Evolutionary conservation across 2,888 invertebrate species (phyloP).

Genomic region (Acrocera orbiculus): DNA sequence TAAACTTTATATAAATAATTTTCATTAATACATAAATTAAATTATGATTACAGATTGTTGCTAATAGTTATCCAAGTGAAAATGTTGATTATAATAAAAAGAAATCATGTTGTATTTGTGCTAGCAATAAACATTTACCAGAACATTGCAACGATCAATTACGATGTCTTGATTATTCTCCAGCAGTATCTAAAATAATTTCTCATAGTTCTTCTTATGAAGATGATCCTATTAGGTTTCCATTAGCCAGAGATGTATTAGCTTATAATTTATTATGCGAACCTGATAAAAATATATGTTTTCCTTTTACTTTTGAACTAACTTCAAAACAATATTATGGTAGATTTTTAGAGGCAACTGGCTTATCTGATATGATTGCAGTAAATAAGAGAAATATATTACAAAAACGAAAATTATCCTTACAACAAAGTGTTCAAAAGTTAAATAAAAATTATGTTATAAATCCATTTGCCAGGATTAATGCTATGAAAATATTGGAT

Average conservation of each 20-base stretch:
- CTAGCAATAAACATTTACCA: constrained; percentile 35
- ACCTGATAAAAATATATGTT: constrained; percentile 16
- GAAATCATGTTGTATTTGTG: constrained; percentile 39
- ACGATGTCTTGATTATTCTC: constrained; percentile 21
- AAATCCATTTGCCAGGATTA: constrained; percentile 15
- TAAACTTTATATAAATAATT: constrained; percentile 22
- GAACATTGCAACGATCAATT: too few relatives aligned
- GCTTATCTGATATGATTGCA: too few relatives aligned
- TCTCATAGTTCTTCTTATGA: constrained; percentile 26
- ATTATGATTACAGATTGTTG: constrained; percentile 28
- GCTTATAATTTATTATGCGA: constrained; percentile 17
- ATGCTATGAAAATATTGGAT: too few relatives aligned
- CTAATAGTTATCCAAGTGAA: constrained; percentile 24
- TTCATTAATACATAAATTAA: neutral
- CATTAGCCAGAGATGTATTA: constrained; percentile 12
- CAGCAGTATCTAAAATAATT: constrained; percentile 16
- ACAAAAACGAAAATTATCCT: too few relatives aligned
- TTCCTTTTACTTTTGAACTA: constrained; percentile 15
- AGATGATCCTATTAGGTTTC: constrained; percentile 15
- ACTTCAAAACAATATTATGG: constrained; percentile 19
- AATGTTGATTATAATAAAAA: constrained; percentile 20
- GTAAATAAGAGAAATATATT: too few relatives aligned
- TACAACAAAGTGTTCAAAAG: too few relatives aligned
- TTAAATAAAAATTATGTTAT: constrained; percentile 12
- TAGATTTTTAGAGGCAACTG: constrained; percentile 21